Conservation (phyloP, 1,140 invertebrate genomes). For the Caenorhabditis inopinata region DNA sequence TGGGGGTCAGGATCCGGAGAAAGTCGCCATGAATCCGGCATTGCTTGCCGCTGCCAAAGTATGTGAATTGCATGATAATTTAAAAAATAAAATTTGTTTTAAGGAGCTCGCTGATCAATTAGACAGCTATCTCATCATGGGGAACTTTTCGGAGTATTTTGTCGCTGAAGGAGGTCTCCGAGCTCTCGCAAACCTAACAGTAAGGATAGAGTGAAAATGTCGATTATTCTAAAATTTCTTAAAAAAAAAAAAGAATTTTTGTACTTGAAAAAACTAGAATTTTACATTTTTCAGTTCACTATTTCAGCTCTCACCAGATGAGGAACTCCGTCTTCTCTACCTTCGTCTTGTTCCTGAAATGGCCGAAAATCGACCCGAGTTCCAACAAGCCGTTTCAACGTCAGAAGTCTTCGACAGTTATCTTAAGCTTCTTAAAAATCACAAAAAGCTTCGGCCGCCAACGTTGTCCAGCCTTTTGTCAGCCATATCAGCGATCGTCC, state of each 20-base stretch:
- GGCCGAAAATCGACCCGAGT: not conserved
- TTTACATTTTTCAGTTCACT: no score
- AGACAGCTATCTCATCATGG: not conserved
- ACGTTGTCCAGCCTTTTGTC: not conserved
- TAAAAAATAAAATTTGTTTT: not conserved
- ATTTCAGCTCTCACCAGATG: not conserved
- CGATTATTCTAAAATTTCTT: no score
- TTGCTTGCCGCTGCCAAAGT: not conserved
- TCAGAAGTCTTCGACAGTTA: not conserved
- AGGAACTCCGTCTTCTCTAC: not conserved
- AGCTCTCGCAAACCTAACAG: not conserved
- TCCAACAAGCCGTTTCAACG: not conserved
- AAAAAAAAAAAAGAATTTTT: no score
- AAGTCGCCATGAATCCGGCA: not conserved
- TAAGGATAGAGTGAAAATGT: not conserved
- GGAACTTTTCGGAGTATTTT: not conserved
- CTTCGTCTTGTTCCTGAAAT: not conserved
- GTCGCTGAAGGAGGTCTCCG: not conserved
- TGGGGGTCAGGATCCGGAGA: not conserved
- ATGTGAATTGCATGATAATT: not conserved
- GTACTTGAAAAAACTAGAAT: no score
- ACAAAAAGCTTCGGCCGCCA: not conserved
- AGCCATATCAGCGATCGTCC: not conserved
- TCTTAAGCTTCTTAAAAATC: not conserved
- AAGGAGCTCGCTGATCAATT: not conserved